Base-by-base conservation (phyloP, 2,888 invertebrate species). In the Pseudanteris insignis region DNA sequence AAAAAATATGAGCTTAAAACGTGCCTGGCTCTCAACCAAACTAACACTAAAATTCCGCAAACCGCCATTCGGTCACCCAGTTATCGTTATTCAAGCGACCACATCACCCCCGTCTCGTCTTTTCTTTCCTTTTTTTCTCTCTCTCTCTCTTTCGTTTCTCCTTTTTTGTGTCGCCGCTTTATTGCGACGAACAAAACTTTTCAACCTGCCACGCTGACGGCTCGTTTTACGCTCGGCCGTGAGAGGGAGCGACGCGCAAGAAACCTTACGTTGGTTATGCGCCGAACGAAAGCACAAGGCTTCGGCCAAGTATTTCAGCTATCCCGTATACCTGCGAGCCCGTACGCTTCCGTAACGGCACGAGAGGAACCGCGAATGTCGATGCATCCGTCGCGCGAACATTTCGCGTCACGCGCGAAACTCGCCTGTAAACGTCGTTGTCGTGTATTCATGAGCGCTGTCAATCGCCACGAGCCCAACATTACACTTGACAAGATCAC, bases 271-370 rank as follows among this genome's bases (percentile, higher is more conserved):
- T 46, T 43, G 28, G 62, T 50, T 57, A 48, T 47, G 46, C 43
- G 58, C 43, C 46, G 46, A 34, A 48, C 60, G 62, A 50, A 54
- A 62, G 66, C 60, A 63, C 65, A 61, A 64, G 77, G 77, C 76
- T 77, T 77, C 76, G 61, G 51, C 53, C 64, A 70, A 67, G 67
- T 70, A 76, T 76, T 73, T 67, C 48, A 63, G 37, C 44, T 24
- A 48, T 38, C 18, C 30, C 26, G 34, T 40, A 34, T 55, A 46
- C 38, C 40, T 38, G 28, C n/a, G n/a, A 30, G 25, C 14, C 12
- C 32, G 55, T 40, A n/a, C n/a, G n/a, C n/a, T n/a, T n/a, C n/a
- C n/a, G n/a, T n/a, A n/a, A n/a, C n/a, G n/a, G n/a, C n/a, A n/a
- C n/a, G n/a, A n/a, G n/a, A n/a, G n/a, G n/a, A n/a, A n/a, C n/a